Percentiles rank a stretch among this genome's conserved stretches.
Evolutionary conservation across 2,797 vertebrate species (phyloP).

Genomic region (Acridotheres tristis): DNA sequence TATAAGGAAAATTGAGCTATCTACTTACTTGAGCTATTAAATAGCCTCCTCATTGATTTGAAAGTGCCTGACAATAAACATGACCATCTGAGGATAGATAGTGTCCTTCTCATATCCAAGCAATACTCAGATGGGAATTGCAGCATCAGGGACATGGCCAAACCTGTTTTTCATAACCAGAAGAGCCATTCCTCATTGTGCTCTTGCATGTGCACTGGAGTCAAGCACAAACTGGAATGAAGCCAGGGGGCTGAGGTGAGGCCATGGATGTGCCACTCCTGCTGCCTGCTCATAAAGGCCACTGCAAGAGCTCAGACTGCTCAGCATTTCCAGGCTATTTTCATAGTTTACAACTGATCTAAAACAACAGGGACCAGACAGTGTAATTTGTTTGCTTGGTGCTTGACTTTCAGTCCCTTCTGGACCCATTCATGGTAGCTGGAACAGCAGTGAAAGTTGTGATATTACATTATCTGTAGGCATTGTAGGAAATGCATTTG

Average conservation of each 20-base stretch:
- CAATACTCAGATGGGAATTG: background rate
- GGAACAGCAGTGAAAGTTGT: background rate
- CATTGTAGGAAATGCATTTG: background rate
- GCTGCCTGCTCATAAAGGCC: background rate
- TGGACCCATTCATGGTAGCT: background rate
- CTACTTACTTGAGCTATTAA: background rate
- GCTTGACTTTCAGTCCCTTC: background rate
- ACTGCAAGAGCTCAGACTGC: background rate
- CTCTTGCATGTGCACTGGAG: rapidly evolving
- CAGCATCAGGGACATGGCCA: background rate
- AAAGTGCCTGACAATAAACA: background rate
- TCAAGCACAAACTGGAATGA: background rate
- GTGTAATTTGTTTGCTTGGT: background rate
- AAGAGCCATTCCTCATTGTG: background rate
- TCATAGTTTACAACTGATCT: background rate
- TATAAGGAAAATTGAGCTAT: background rate
- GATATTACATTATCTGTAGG: background rate
- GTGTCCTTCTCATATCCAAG: background rate
- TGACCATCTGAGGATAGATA: background rate
- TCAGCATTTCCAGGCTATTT: background rate
- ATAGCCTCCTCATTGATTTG: background rate
- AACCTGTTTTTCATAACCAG: background rate
- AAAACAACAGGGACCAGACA: background rate
- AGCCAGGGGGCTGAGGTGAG: background rate
- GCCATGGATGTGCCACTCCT: background rate